phyloP scores from a whole-genome alignment of 2,888 invertebrate species.

The Mesorhabditis belari region DNA sequence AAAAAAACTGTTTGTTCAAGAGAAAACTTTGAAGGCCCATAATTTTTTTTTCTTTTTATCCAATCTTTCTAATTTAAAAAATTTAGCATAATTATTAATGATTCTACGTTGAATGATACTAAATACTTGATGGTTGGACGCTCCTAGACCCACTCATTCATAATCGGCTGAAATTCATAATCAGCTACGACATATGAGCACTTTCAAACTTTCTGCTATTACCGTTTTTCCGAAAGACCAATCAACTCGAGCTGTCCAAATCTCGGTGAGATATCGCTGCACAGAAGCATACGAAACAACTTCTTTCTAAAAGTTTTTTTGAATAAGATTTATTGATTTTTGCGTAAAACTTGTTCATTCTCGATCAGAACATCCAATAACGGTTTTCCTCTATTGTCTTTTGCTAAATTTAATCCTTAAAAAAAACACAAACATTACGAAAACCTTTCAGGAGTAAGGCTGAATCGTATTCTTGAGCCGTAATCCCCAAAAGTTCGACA shows the following conservation, averaged over 20 bases:
- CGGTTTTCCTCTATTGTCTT: constrained; percentile 85
- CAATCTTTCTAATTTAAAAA: too few relatives aligned
- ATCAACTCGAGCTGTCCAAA: constrained; percentile 92
- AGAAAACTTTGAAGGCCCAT: too few relatives aligned
- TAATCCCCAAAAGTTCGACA: constrained; percentile 73
- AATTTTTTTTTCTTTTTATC: too few relatives aligned
- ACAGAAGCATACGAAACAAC: constrained; percentile 54
- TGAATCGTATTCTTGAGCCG: constrained; percentile 66
- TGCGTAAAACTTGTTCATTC: constrained; percentile 75
- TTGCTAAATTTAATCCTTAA: constrained; percentile 61
- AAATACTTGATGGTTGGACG: too few relatives aligned
- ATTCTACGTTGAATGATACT: too few relatives aligned
- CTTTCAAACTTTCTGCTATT: too few relatives aligned
- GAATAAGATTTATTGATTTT: not conserved
- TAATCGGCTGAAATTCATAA: too few relatives aligned
- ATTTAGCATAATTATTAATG: too few relatives aligned
- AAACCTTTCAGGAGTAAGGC: constrained; percentile 74
- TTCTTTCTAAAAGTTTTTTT: constrained; percentile 39
- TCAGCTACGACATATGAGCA: too few relatives aligned
- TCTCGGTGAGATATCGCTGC: constrained; percentile 66
- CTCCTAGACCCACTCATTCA: too few relatives aligned
- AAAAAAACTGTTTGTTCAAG: too few relatives aligned
- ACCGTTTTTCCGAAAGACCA: constrained; percentile 71
- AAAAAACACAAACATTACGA: not conserved
- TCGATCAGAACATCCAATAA: constrained; percentile 73